Conservation (phyloP, 1,140 invertebrate species). For the Pogonomyrmex barbatus region DNA sequence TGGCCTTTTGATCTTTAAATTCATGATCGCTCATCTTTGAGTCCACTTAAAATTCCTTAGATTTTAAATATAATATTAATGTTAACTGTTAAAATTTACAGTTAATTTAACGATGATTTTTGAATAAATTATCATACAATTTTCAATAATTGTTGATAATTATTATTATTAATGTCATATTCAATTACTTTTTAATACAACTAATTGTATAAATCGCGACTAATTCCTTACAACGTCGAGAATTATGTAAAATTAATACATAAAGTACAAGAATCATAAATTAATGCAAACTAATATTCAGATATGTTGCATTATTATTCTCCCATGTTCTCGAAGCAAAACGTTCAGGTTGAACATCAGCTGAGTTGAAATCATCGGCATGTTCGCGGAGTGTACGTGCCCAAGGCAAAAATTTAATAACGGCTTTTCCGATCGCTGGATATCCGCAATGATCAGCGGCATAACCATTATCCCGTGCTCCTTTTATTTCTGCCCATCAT, state of each 20-base stretch:
- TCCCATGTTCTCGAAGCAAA: not conserved
- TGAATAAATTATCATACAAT: not conserved
- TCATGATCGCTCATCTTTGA: not conserved
- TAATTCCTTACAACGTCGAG: not conserved
- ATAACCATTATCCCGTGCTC: slow-evolving; percentile 6
- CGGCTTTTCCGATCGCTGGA: slow-evolving; percentile 41
- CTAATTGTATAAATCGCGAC: too few relatives aligned
- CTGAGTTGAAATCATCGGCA: slow-evolving; percentile 20
- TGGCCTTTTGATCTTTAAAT: not conserved
- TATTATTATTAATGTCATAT: not conserved
- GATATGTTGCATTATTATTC: slow-evolving; percentile 24
- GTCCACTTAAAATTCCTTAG: not conserved
- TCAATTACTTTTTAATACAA: not conserved
- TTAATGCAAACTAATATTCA: not conserved
- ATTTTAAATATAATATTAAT: not conserved
- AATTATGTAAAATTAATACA: not conserved
- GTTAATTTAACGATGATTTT: not conserved
- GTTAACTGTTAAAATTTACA: not conserved
- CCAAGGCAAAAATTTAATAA: slow-evolving; percentile 58
- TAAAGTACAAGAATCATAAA: slow-evolving; percentile 6
- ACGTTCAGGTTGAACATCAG: slow-evolving; percentile 9
- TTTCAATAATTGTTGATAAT: not conserved
- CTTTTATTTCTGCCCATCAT: slow-evolving; percentile 2
- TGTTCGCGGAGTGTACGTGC: not conserved
- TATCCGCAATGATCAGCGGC: slow-evolving; percentile 22